Percentiles rank a stretch among this genome's conserved stretches.
Conservation (phyloP, 1,140 invertebrate genomes). For the Drosophila sp. region DNA sequence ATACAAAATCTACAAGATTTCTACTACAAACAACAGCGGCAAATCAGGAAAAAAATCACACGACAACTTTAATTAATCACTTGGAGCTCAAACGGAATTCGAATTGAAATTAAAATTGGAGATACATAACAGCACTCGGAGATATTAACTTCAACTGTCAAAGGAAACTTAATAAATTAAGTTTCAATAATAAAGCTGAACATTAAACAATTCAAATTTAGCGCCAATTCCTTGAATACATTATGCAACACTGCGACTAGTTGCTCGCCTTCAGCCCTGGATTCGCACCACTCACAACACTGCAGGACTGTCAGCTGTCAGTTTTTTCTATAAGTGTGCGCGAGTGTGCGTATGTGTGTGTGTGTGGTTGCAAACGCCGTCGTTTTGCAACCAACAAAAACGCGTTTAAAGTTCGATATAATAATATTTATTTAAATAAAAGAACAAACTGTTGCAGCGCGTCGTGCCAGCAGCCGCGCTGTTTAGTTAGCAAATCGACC, state of each 20-base stretch:
- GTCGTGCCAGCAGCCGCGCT: slow-evolving; percentile 3
- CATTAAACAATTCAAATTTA: background rate
- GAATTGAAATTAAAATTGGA: background rate
- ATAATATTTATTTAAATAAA: slow-evolving; percentile 15
- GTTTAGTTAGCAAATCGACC: background rate
- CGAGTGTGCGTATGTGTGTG: slow-evolving; percentile 43
- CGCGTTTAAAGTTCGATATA: slow-evolving; percentile 30
- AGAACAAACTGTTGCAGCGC: slow-evolving; percentile 3
- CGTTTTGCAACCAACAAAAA: slow-evolving; percentile 45
- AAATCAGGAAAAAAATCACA: background rate
- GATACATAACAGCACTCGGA: background rate
- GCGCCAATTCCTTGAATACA: slow-evolving; percentile 26
- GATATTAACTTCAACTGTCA: background rate
- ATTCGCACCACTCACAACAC: slow-evolving; percentile 54
- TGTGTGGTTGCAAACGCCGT: slow-evolving; percentile 46
- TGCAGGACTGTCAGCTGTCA: slow-evolving; percentile 67
- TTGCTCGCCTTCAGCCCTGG: slow-evolving; percentile 27
- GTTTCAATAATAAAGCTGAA: background rate
- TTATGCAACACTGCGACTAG: slow-evolving; percentile 52
- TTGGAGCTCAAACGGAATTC: background rate
- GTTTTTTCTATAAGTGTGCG: slow-evolving; percentile 50
- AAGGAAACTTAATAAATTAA: background rate
- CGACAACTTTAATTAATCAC: background rate
- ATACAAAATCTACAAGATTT: background rate
- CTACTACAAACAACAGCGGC: background rate